Percentiles rank a stretch among this genome's conserved stretches.
Evolutionary conservation across 2,888 invertebrate genomes (phyloP).

Genomic region (Epinotia brunnichana): DNA sequence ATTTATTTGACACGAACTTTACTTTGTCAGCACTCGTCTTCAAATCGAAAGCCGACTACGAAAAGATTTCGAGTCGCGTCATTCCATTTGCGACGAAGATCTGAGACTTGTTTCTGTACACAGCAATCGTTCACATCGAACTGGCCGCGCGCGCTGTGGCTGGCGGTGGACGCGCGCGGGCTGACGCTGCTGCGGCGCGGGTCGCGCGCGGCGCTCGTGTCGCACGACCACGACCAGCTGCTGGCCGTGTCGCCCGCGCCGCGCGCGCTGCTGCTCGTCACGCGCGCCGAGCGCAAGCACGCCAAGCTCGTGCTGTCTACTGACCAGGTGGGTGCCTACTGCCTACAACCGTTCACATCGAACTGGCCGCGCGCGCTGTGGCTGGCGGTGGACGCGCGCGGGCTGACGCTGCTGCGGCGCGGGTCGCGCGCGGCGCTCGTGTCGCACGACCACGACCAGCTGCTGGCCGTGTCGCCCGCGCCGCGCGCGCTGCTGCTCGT

Average conservation of each 20-base stretch:
- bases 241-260: conserved; percentile 96
- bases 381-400: conserved; percentile 96
- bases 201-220: conserved; percentile 93
- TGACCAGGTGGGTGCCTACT: conserved; percentile 91
- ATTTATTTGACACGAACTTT: no score
- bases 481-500: no score
- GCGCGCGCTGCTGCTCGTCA: conserved; percentile 96
- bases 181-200: conserved; percentile 95
- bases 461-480: no score
- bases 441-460: no score
- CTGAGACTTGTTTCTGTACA: conserved; percentile 47
- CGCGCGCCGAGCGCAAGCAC: conserved; percentile 94
- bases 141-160: conserved; percentile 96
- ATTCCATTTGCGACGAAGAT: neutral
- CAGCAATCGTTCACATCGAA: conserved; percentile 96
- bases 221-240: conserved; percentile 95
- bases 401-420: conserved; percentile 94
- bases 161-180: conserved; percentile 96
- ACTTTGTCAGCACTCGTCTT: no score
- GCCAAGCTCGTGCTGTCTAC: conserved; percentile 97
- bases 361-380: conserved; percentile 94
- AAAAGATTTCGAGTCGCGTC: neutral
- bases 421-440: no score
- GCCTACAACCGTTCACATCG: conserved; percentile 93
- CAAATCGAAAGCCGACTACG: no score